Percentiles rank a stretch among this genome's conserved stretches.
Evolutionary conservation across 2,797 vertebrate genomes (phyloP).

Genomic region (Heliangelus exortis): DNA sequence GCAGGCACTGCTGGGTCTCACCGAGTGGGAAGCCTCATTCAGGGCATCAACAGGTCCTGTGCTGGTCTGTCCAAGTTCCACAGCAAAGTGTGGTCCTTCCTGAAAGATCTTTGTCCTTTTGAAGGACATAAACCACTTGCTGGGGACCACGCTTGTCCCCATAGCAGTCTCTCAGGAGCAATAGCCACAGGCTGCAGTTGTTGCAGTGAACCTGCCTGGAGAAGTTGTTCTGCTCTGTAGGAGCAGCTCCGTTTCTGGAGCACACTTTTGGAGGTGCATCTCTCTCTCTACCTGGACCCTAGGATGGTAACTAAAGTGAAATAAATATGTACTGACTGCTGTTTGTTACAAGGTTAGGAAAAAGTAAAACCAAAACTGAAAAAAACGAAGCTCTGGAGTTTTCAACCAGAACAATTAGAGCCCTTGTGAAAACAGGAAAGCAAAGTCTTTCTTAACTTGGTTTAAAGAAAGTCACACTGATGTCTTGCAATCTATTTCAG

Average conservation of each 20-base stretch:
- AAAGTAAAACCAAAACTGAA: not conserved
- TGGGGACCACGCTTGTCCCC: not conserved
- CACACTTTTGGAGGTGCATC: not conserved
- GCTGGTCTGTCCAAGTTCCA: not conserved
- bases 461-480: not conserved
- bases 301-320: not conserved
- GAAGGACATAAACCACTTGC: not conserved
- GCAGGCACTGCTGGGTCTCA: fast-evolving
- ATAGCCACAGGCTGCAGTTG: not conserved
- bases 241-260: not conserved
- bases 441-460: not conserved
- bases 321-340: not conserved
- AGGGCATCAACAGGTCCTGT: fast-evolving
- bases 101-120: not conserved
- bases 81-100: not conserved
- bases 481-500: not conserved
- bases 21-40: fast-evolving
- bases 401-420: not conserved
- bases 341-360: not conserved
- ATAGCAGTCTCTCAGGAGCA: not conserved
- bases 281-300: not conserved
- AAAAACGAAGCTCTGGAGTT: not conserved
- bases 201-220: not conserved
- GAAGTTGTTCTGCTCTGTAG: not conserved
- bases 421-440: not conserved